These are phyloP conservation scores for Hipposideros larvatus DNA, from an alignment of 2,797 vertebrate species.

Conservation along the genomic window DNA sequence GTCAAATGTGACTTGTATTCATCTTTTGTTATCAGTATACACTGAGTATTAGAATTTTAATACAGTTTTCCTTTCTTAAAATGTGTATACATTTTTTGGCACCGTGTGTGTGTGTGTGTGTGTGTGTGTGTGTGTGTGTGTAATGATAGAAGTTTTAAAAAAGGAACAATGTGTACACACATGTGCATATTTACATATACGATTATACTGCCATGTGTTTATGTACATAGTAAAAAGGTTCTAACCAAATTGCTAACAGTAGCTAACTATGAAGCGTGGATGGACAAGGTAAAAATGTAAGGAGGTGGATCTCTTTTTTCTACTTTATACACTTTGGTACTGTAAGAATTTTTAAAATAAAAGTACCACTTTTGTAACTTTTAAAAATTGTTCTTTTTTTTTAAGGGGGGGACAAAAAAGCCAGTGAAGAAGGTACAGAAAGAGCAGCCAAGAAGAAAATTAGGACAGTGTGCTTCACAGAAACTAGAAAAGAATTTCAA, in stretches of 20 bases:
- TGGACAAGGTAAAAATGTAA: not conserved
- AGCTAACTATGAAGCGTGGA: not conserved
- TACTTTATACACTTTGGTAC: not conserved
- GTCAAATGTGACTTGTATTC: no score
- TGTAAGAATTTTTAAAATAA: not conserved
- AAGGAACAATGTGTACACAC: not conserved
- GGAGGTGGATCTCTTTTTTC: not conserved
- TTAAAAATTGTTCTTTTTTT: not conserved
- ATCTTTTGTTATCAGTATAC: no score
- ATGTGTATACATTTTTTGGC: no score
- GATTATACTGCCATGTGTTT: not conserved
- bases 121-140: no score
- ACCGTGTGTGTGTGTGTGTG: no score
- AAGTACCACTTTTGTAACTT: not conserved
- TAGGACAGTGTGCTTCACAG: not conserved
- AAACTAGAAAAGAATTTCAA: not conserved
- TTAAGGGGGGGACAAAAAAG: not conserved
- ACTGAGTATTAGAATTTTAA: no score
- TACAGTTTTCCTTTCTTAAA: no score
- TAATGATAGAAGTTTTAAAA: not conserved
- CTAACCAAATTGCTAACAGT: not conserved
- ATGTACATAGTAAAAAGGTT: not conserved
- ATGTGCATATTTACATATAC: not conserved
- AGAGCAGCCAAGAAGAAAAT: slow-evolving; percentile 24
- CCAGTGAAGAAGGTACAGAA: not conserved